Evolutionary conservation across 1,140 invertebrate genomes (phyloP), one percentile per base, ranked within the genome.

Genomic region (Scaptomyza montana): DNA sequence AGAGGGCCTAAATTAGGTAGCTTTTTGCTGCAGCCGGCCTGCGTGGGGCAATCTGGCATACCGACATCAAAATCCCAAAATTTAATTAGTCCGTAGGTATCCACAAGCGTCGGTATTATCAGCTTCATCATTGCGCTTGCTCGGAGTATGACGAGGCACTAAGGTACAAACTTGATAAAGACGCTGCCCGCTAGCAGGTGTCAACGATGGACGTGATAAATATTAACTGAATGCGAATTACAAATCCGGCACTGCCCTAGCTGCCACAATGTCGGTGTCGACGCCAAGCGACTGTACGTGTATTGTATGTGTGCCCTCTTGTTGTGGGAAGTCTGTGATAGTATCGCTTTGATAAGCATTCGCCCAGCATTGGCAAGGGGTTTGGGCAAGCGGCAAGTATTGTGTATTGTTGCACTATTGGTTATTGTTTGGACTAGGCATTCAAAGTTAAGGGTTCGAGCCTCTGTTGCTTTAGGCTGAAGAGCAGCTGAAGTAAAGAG

Each of bases 41-140:
- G 33, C 46, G 21, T n/a, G n/a, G 50, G 9, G 13, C 43, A 10
- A n/a, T 74, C 74, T 33, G 81, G 85, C 33, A 71, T 64, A 10
- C 80, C 84, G 36, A 71, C 51, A 67, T 91, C 90, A 49, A 91
- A 91, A 53, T 87, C 80, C 90, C 90, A 91, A 56, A 91, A 91
- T 62, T 81, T 90, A 49, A 91, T 91, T 55, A 91, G 59, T 2
- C 90, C 90, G 71, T 91, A 91, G 65, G 85, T 91, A 61, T 91
- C 90, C 77, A 91, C 89, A 7, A 85, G 59, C 2, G 73, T 90
- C 16, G 89, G 85, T 84, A 91, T 84, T 62, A 91, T 91, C 56
- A 91, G 74, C 62, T 87, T 87, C 65, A 87, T 91, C 90, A 91
- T 91, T 49, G 72, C 45, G 46, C 41, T 57, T n/a, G 12, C 25